Percentiles rank a stretch among this genome's conserved stretches.
These are phyloP conservation scores for Uropsilus gracilis DNA, from an alignment of 2,113 vertebrate species.

Conservation along the genomic window DNA sequence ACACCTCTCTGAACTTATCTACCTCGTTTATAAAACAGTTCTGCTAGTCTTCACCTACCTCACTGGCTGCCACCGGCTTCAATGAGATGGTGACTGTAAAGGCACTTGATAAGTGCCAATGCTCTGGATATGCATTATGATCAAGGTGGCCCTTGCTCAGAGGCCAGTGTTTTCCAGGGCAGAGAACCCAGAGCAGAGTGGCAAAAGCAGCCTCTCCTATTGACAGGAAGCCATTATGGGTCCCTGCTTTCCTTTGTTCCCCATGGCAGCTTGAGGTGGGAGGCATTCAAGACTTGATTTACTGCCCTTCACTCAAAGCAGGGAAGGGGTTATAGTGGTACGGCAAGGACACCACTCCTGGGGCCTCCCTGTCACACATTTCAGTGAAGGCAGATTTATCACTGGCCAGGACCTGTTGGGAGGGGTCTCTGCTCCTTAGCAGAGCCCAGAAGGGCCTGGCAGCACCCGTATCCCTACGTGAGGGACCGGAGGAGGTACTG, in stretches of 20 bases:
- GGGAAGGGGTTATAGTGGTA: accelerated
- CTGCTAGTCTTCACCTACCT: background rate
- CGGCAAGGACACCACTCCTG: background rate
- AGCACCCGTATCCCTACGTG: background rate
- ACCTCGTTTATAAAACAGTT: background rate
- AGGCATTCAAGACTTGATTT: background rate
- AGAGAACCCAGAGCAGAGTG: background rate
- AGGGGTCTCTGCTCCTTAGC: background rate
- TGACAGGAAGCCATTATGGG: background rate
- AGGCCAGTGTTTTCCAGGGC: background rate
- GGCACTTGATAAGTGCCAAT: background rate
- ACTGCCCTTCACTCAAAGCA: background rate
- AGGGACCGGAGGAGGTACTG: background rate
- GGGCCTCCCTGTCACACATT: background rate
- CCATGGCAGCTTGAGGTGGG: background rate
- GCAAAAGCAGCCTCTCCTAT: background rate
- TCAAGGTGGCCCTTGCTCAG: background rate
- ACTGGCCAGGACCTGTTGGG: background rate
- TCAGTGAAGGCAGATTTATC: background rate
- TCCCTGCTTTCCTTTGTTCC: background rate
- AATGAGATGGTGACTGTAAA: background rate
- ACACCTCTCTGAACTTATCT: conserved; percentile 4
- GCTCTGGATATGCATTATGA: too few species aligned
- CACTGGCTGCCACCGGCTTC: background rate
- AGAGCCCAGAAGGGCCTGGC: background rate